phyloP scores from a whole-genome alignment of 2,797 vertebrate genomes.

The Sphenopsis melanotis region DNA sequence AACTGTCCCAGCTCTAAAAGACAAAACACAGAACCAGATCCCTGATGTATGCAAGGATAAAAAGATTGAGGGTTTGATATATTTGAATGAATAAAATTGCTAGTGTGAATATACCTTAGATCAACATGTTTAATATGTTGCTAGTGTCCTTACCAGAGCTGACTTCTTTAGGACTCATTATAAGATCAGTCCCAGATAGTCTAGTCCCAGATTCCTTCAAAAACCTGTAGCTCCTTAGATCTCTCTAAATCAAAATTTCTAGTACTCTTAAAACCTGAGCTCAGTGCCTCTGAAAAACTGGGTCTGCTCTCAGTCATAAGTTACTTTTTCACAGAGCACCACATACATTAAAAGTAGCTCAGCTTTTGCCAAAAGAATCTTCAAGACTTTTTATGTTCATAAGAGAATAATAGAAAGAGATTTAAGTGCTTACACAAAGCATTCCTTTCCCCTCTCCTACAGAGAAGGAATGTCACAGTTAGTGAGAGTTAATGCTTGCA shows the following conservation, averaged over 20 bases:
- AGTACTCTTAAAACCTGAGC: not conserved
- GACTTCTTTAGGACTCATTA: not conserved
- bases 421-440: not conserved
- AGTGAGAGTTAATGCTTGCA: not conserved
- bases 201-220: not conserved
- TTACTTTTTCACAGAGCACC: not conserved
- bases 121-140: not conserved
- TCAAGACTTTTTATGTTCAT: not conserved
- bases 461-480: not conserved
- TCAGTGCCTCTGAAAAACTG: not conserved
- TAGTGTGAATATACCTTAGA: not conserved
- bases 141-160: not conserved
- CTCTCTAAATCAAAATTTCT: not conserved
- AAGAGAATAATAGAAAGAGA: not conserved
- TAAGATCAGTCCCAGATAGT: not conserved
- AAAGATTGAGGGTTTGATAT: not conserved
- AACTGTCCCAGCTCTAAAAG: not conserved
- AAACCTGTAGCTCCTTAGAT: not conserved
- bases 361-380: not conserved
- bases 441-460: not conserved
- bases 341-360: not conserved
- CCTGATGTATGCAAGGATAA: not conserved
- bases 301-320: not conserved
- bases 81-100: not conserved
- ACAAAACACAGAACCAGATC: not conserved